Evolutionary conservation across 2,797 vertebrate genomes (phyloP).

Genomic region (Poecilia wingei): DNA sequence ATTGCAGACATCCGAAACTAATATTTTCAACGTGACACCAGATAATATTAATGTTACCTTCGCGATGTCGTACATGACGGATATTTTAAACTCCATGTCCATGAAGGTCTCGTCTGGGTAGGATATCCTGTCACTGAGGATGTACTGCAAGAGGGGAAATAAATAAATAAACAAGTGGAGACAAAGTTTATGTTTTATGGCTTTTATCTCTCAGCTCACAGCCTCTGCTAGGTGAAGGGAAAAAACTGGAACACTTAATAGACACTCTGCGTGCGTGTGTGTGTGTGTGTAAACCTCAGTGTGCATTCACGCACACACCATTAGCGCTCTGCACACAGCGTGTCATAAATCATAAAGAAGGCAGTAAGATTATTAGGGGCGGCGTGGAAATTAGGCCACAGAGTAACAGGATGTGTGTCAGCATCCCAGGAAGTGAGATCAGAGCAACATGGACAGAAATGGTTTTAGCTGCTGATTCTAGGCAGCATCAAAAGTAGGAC

Average conservation of each 20-base stretch:
- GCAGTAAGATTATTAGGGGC: slow-evolving; percentile 17
- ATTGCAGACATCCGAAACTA: not conserved
- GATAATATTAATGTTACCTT: slow-evolving; percentile 80
- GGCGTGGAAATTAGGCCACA: slow-evolving; percentile 17
- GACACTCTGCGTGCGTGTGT: not conserved
- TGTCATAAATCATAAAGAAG: slow-evolving; percentile 28
- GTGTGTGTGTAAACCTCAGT: not conserved
- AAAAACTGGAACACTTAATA: slow-evolving; percentile 3
- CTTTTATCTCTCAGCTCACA: slow-evolving; percentile 6
- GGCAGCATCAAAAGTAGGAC: not conserved
- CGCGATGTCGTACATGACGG: slow-evolving; percentile 94
- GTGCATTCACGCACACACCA: not conserved
- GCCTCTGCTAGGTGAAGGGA: not conserved
- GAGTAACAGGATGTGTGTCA: slow-evolving; percentile 20
- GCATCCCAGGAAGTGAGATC: not conserved
- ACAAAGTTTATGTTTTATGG: not conserved
- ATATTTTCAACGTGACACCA: not conserved
- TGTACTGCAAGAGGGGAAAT: slow-evolving; percentile 77
- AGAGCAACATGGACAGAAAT: not conserved
- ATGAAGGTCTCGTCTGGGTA: slow-evolving; percentile 95
- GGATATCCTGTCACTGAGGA: slow-evolving; percentile 92
- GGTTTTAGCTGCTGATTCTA: not conserved
- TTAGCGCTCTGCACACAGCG: slow-evolving; percentile 24
- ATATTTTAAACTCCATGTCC: slow-evolving; percentile 98
- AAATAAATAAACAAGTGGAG: not conserved